Base-by-base conservation (phyloP, 2,888 invertebrate genomes). In the Drosophila mayaguana region DNA sequence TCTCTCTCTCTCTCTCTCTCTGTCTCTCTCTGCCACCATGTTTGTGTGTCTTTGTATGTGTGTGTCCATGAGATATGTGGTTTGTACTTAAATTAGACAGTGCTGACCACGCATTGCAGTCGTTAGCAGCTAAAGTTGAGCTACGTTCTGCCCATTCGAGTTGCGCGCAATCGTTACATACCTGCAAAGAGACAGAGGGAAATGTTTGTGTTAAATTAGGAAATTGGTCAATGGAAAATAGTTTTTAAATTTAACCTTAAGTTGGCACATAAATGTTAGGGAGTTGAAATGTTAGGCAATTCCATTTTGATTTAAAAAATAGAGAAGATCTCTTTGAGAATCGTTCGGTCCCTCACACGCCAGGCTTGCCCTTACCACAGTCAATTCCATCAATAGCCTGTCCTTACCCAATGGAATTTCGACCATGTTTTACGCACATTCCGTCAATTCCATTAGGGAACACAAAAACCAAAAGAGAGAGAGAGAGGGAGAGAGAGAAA, bases 41-140 rank as follows among this genome's bases (percentile, higher is more conserved):
- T 28, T 6, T 28, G 8, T 28, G 28, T 28, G 28, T 56, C 14
- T 14, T 2, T 38, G n/a, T 40, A 42, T 67, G 60, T 53, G 61
- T 56, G 51, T 42, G 25, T 51, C 46, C 51, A 57, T 76, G 56
- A 72, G 65, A 63, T 72, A 68, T 73, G 57, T 67, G 68, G 61
- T 46, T 63, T 73, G 63, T 73, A 80, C 75, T 83, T 75, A 70
- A 81, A 69, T 74, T 63, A 69, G 71, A 67, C 74, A 53, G 51
- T 73, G 69, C 81, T 78, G 83, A 83, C 81, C 77, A 68, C 53
- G 74, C 72, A 83, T 51, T 65, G 48, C 64, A 63, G 28, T 82
- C 63, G 75, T 77, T 77, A 78, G 79, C 72, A 65, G 56, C 65
- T 18, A 70, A 67, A 78, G 63, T 79, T 79, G 75, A 79, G 45